These are phyloP conservation scores for Pelobates cultripes DNA, from an alignment of 2,797 vertebrate genomes.

Conservation along the genomic window DNA sequence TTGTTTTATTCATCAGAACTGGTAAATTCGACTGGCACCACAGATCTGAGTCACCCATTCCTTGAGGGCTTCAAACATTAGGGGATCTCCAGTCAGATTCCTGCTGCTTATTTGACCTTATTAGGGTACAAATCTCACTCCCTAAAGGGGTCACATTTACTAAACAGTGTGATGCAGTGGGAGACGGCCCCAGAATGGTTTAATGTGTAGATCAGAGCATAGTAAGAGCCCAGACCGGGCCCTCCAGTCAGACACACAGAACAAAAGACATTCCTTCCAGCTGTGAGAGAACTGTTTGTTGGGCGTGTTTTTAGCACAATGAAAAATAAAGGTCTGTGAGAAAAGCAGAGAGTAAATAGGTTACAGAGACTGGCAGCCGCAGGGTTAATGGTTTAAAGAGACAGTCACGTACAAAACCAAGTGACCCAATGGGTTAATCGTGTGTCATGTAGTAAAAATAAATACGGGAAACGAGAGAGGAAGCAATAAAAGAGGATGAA, in stretches of 20 bases:
- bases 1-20: too few relatives aligned
- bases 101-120: constrained; percentile 16
- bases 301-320: too few relatives aligned
- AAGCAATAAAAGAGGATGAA: neutral
- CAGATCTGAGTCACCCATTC: neutral
- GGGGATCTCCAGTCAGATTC: constrained; percentile 18
- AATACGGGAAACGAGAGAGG: neutral
- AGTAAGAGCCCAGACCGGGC: neutral
- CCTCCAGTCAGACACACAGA: neutral
- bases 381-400: neutral
- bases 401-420: neutral
- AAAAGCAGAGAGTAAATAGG: neutral
- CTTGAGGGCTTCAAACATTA: neutral
- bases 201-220: neutral
- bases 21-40: neutral
- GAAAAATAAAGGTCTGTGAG: too few relatives aligned
- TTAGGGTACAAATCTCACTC: constrained; percentile 18
- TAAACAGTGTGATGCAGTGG: neutral
- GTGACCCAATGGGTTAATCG: neutral
- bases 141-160: neutral
- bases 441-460: neutral
- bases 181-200: neutral
- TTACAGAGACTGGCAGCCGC: neutral
- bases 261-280: neutral
- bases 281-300: too few relatives aligned